Percentiles rank a stretch among this genome's conserved stretches.
These are phyloP conservation scores for Telmatochromis brichardi DNA, from an alignment of 2,113 vertebrate genomes.

Conservation along the genomic window DNA sequence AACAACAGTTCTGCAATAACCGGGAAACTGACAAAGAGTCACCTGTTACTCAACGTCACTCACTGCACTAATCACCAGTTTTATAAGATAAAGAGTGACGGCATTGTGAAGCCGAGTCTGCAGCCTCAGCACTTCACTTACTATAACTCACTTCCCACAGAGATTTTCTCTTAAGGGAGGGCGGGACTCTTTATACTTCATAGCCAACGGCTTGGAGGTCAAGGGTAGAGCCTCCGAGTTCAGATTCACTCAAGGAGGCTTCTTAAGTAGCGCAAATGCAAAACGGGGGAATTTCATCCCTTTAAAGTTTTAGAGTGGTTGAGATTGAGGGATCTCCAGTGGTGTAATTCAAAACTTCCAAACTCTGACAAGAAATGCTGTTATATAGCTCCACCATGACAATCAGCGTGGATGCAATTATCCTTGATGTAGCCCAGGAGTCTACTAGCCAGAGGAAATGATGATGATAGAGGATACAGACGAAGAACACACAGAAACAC, in stretches of 20 bases:
- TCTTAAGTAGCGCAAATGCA: constrained; percentile 3
- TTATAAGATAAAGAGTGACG: not conserved
- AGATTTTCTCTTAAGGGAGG: not conserved
- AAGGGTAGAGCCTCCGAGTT: not conserved
- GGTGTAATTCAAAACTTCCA: constrained; percentile 31
- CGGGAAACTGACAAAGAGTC: constrained; percentile 14
- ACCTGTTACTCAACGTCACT: not conserved
- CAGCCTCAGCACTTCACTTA: constrained; percentile 12
- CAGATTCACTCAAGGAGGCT: not conserved
- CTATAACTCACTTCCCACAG: not conserved
- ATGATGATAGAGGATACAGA: constrained; percentile 2
- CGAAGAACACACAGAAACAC: not conserved
- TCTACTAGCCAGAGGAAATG: not conserved
- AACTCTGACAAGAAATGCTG: constrained; percentile 26
- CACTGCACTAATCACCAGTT: not conserved
- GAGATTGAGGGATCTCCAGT: not conserved
- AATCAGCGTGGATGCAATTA: constrained; percentile 39
- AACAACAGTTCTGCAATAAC: not conserved
- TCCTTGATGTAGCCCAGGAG: constrained; percentile 16
- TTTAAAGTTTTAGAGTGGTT: not conserved
- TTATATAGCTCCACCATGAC: constrained; percentile 25
- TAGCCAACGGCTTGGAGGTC: not conserved
- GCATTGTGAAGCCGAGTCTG: not conserved
- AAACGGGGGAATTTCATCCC: not conserved
- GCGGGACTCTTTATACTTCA: not conserved